Evolutionary conservation across 64 coral and sea anemone genomes (phyloP), one percentile per base, ranked within the genome.

Genomic region (Montipora cactus): DNA sequence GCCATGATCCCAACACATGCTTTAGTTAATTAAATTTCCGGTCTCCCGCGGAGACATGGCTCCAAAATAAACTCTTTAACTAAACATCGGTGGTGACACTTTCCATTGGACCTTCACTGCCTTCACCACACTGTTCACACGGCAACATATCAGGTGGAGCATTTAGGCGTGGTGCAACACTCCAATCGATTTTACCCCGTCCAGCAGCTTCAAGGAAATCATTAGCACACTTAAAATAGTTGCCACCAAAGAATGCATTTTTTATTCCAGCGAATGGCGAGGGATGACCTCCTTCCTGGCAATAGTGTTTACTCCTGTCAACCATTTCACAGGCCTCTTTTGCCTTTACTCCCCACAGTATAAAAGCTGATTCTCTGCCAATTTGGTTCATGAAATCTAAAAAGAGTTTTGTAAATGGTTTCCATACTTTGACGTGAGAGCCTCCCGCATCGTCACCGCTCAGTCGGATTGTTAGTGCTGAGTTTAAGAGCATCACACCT

Each of bases 381-480:
- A 46, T 47, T 5, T 0, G 4, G 28, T 45, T 48, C 10, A 77
- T 13, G 14, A 14, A 77, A 7, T 44, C 16, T 2, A 77, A 4
- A 37, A 77, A 15, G 9, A 48, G 4, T 13, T 77, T 3, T 44
- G 75, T 48, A 16, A 77, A 77, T 47, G 4, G 4, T 77, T 46
- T 8, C 75, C 75, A 77, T 6, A 77, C 0, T 10, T 0, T 21
- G 0, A 77, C 4, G 13, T 77, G 75, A 77, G 25, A 8, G 12
- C 44, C 44, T 64, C 9, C 11, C 44, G 25, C 75, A 77, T 77
- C 47, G 3, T 77, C 8, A 0, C 11, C 9, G 14, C 14, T 4
- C 61, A 47, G 75, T 45, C 9, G 21, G 23, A 89, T 50, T 44
- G 87, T 89, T 23, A 89, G 75, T 14, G 87, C 87, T 5, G n/a